Conservation (phyloP, 2,888 invertebrate species). For the Hirtodrosophila cameraria region DNA sequence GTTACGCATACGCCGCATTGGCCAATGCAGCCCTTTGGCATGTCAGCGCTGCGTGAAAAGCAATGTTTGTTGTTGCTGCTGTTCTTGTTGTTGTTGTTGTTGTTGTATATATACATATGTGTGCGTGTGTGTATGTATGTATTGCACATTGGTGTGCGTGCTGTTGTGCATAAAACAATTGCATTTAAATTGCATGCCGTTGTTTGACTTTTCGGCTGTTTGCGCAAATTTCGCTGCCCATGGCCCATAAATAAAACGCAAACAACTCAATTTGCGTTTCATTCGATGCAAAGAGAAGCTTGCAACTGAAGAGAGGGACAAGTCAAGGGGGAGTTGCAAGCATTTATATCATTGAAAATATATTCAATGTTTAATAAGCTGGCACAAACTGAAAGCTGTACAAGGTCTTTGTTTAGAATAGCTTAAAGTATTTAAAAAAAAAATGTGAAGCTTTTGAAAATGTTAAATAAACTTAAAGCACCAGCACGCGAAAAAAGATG, state of each 20-base stretch:
- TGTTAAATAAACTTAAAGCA: too few species aligned
- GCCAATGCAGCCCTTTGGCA: conserved; percentile 54
- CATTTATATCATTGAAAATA: too few species aligned
- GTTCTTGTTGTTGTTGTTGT: neutral
- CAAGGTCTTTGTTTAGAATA: too few species aligned
- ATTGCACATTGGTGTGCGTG: conserved; percentile 13
- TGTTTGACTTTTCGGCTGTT: conserved; percentile 69
- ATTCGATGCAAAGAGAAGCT: conserved; percentile 7
- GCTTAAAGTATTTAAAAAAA: too few species aligned
- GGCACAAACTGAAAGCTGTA: conserved; percentile 1
- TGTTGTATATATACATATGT: neutral
- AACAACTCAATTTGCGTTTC: conserved; percentile 69
- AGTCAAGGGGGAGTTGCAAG: neutral
- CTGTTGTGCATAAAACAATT: conserved; percentile 67
- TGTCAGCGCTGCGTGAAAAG: conserved; percentile 49
- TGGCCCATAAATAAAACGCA: conserved; percentile 68
- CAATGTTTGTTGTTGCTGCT: conserved; percentile 5
- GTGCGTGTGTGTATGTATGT: neutral
- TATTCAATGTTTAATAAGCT: conserved; percentile 34
- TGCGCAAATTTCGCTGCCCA: conserved; percentile 53
- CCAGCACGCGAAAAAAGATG: too few species aligned
- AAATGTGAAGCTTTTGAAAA: too few species aligned
- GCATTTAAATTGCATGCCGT: conserved; percentile 75
- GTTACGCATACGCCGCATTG: conserved; percentile 73
- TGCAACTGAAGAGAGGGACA: too few species aligned